A percentile compares a stretch with the other conserved stretches of the same genome.
phyloP scores from a whole-genome alignment of 23 tunicate species.

The Trididemnum clinides region DNA sequence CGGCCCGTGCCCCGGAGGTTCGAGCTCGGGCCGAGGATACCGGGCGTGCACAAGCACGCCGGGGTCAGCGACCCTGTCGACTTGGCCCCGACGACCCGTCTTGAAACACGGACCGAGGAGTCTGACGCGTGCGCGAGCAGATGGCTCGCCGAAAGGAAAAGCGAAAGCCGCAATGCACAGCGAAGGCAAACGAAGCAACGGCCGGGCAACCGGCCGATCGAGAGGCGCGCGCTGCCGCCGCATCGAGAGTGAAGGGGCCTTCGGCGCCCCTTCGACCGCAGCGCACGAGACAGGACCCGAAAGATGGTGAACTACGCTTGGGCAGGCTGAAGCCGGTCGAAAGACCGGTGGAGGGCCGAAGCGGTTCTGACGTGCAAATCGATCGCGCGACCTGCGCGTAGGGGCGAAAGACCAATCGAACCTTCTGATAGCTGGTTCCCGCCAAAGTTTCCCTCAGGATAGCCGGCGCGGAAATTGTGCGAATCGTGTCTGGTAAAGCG shows the following conservation, averaged over 20 bases:
- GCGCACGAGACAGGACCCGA: constrained; percentile 79
- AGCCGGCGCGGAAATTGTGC: too few species aligned
- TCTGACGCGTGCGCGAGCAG: constrained; percentile 51
- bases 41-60: too few species aligned
- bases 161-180: constrained; percentile 31
- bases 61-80: too few species aligned
- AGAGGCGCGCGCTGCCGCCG: too few species aligned
- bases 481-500: too few species aligned
- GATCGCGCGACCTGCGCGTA: constrained; percentile 68
- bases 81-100: constrained; percentile 72
- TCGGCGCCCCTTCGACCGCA: too few species aligned
- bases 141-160: constrained; percentile 4
- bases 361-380: constrained; percentile 86
- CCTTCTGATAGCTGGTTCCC: too few species aligned
- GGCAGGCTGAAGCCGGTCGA: constrained; percentile 66
- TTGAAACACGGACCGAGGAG: too few species aligned
- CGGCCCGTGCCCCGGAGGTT: too few species aligned
- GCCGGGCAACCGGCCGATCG: constrained; percentile 63
- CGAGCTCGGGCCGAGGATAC: too few species aligned
- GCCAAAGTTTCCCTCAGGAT: constrained; percentile 49
- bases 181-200: constrained; percentile 57
- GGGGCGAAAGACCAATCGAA: constrained; percentile 86
- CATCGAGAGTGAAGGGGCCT: too few species aligned
- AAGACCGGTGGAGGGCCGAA: constrained; percentile 82
- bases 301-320: constrained; percentile 87